Evolutionary conservation across 2,113 vertebrate species (phyloP).

Genomic region (Ctenodactylus gundi): DNA sequence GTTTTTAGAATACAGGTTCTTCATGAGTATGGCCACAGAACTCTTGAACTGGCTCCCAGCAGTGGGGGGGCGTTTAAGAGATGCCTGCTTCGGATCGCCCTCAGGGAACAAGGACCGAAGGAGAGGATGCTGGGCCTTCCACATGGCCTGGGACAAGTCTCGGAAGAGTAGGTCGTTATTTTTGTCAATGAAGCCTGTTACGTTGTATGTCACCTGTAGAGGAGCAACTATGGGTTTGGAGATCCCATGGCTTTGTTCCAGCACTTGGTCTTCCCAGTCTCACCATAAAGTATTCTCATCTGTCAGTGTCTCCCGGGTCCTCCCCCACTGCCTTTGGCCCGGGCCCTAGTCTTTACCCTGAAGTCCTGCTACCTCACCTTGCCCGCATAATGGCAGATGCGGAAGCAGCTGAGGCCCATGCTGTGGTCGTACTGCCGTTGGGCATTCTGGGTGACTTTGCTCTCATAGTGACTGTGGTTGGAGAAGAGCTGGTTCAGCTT

Average conservation of each 20-base stretch:
- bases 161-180: conserved; percentile 89
- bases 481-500: conserved; percentile 84
- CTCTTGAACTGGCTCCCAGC: conserved; percentile 85
- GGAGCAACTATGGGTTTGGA: neutral
- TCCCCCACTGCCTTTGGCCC: neutral
- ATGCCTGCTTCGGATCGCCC: conserved; percentile 82
- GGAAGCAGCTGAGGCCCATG: conserved; percentile 82
- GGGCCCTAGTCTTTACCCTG: neutral
- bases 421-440: conserved; percentile 77
- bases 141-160: conserved; percentile 87
- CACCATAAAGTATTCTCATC: neutral
- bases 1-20: conserved; percentile 88
- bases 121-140: conserved; percentile 80
- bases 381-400: conserved; percentile 88
- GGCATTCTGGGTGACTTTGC: conserved; percentile 84
- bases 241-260: neutral
- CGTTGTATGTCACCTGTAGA: conserved; percentile 85
- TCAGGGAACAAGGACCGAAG: conserved; percentile 86
- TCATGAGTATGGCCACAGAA: conserved; percentile 85
- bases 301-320: neutral
- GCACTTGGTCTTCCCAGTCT: neutral
- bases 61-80: conserved; percentile 86
- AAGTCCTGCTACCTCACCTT: conserved; percentile 74
- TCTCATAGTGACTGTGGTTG: conserved; percentile 84
- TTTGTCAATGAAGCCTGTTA: conserved; percentile 86